Base-by-base conservation (phyloP, 2,113 vertebrate species). In the Sinocyclocheilus maitianheensis region DNA sequence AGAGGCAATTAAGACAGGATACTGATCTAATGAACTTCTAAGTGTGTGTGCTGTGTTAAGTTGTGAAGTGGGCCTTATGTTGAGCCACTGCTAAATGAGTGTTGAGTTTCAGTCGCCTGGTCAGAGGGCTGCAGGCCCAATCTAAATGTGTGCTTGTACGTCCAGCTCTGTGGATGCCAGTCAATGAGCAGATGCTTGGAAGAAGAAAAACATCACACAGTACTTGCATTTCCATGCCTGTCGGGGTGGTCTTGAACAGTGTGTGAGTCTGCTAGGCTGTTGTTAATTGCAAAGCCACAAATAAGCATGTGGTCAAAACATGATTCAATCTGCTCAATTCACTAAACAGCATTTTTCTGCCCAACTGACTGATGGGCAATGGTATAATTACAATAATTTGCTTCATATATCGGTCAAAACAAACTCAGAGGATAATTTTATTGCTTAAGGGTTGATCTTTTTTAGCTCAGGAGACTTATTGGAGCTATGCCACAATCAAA, bases 351-450 rank as follows among this genome's bases (percentile, higher is more conserved):
- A 53, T 77, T 92, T 91, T 92, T 92, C 87, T 80, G 88, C 93
- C 79, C 86, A 91, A 92, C 91, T 91, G 91, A 91, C 90, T 91
- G 91, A 88, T 85, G 79, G 89, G 90, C 92, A 93, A 94, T 93
- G 92, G 91, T 90, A 91, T 91, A 94, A 94, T 95, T 94, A 94
- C 93, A 94, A 93, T 91, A 92, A 94, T 93, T 92, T 91, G 91
- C 91, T 87, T 88, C 87, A 87, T 93, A 90, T 91, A 91, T 94
- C 91, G 91, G 93, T 94, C 93, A 94, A 88, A 88, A 84, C 77
- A 90, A 93, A 93, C 91, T 90, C 18, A 78, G 51, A 78, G 26
- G 20, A 40, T 40, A 12, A 43, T 80, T 80, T 43, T 62, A 62
- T 80, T 8, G 13, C 55, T 80, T 22, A 62, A n/a, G 11, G 34